Conservation (phyloP, 64 coral and sea anemone genomes). For the Catalaphyllia jardinei region DNA sequence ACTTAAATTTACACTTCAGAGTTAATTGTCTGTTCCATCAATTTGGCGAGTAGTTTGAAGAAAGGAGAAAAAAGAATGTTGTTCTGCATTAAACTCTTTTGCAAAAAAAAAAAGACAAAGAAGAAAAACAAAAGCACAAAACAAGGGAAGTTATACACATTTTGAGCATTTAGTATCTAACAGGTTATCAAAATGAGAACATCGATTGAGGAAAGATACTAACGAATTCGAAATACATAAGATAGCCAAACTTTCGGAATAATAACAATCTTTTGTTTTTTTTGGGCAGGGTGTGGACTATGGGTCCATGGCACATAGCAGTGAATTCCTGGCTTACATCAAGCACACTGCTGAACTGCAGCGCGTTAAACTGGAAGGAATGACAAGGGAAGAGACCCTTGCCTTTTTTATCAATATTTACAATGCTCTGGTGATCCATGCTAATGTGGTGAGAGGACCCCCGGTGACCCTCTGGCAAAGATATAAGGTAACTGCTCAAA, state of each 20-base stretch:
- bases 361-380: conserved; percentile 78
- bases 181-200: too few relatives aligned
- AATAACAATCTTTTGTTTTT: too few relatives aligned
- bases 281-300: conserved; percentile 85
- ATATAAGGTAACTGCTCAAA: conserved; percentile 70
- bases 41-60: too few relatives aligned
- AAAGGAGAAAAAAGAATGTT: too few relatives aligned
- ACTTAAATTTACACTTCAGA: too few relatives aligned
- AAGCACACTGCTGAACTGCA: conserved; percentile 96
- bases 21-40: too few relatives aligned
- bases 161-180: too few relatives aligned
- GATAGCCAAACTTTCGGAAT: background rate
- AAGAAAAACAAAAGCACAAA: too few relatives aligned
- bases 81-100: too few relatives aligned
- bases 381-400: conserved; percentile 89
- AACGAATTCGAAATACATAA: background rate
- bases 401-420: conserved; percentile 98
- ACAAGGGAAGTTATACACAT: too few relatives aligned
- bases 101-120: too few relatives aligned
- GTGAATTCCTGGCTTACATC: conserved; percentile 73
- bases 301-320: conserved; percentile 73
- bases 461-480: conserved; percentile 89
- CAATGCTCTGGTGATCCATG: conserved; percentile 97
- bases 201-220: too few relatives aligned
- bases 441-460: conserved; percentile 86